Evolutionary conservation across 2,797 vertebrate species (phyloP).

Genomic region (Scleropages formosus): DNA sequence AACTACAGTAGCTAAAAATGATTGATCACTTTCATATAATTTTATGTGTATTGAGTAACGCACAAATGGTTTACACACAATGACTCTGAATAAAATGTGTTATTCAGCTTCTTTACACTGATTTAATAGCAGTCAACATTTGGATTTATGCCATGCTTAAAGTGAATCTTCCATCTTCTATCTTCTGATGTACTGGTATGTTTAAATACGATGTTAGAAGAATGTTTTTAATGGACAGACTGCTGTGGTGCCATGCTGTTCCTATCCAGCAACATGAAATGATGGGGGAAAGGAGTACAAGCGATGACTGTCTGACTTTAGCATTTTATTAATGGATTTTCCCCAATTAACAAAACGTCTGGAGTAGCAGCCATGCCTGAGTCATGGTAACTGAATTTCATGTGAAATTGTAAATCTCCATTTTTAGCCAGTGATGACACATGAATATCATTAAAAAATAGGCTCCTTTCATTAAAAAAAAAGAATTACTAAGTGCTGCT

Average conservation of each 20-base stretch:
- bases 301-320: neutral
- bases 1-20: too few relatives aligned
- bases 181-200: too few relatives aligned
- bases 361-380: neutral
- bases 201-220: too few relatives aligned
- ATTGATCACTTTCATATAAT: too few relatives aligned
- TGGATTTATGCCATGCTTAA: too few relatives aligned
- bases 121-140: too few relatives aligned
- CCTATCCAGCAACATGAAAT: neutral
- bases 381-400: constrained; percentile 1
- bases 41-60: too few relatives aligned
- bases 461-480: constrained; percentile 13
- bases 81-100: too few relatives aligned
- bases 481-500: neutral
- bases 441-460: constrained; percentile 25
- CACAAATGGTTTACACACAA: too few relatives aligned
- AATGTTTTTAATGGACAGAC: neutral
- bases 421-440: constrained; percentile 11
- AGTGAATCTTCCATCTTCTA: too few relatives aligned
- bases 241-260: neutral
- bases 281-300: neutral
- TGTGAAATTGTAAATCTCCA: constrained; percentile 10
- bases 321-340: constrained; percentile 30
- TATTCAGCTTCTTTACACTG: too few relatives aligned
- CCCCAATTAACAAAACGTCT: constrained; percentile 22